Percentiles rank a stretch among this genome's conserved stretches.
phyloP scores from a whole-genome alignment of 1,140 invertebrate genomes.

The Papilio polytes region DNA sequence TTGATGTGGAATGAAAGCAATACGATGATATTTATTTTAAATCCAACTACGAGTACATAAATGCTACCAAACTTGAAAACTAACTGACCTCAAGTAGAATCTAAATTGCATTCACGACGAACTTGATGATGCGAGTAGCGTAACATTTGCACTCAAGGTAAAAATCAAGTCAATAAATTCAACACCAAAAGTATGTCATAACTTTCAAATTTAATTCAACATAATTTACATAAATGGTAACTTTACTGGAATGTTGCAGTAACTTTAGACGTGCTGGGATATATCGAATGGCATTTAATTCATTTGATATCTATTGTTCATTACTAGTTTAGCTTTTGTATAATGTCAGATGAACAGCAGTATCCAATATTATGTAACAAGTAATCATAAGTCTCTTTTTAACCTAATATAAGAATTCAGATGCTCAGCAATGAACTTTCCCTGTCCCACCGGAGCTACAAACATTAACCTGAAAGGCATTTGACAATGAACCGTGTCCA shows the following conservation, averaged over 20 bases:
- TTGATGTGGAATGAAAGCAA: not conserved
- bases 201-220: not conserved
- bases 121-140: not conserved
- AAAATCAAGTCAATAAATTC: not conserved
- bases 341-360: not conserved
- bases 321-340: not conserved
- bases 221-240: not conserved
- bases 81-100: not conserved
- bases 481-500: constrained; percentile 29
- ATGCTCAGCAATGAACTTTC: constrained; percentile 4
- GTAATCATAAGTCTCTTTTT: not conserved
- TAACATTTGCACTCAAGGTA: not conserved
- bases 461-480: constrained; percentile 25
- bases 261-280: not conserved
- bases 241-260: not conserved
- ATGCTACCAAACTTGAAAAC: not conserved
- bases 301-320: not conserved
- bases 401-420: not conserved
- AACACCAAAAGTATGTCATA: constrained; percentile 11
- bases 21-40: not conserved
- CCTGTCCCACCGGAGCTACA: not conserved
- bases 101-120: not conserved
- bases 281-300: constrained; percentile 5
- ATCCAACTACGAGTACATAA: not conserved
- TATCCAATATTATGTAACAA: not conserved